Evolutionary conservation across 2,797 vertebrate genomes (phyloP), one percentile per base, ranked within the genome.

Genomic region (Poeciliopsis presidionis): DNA sequence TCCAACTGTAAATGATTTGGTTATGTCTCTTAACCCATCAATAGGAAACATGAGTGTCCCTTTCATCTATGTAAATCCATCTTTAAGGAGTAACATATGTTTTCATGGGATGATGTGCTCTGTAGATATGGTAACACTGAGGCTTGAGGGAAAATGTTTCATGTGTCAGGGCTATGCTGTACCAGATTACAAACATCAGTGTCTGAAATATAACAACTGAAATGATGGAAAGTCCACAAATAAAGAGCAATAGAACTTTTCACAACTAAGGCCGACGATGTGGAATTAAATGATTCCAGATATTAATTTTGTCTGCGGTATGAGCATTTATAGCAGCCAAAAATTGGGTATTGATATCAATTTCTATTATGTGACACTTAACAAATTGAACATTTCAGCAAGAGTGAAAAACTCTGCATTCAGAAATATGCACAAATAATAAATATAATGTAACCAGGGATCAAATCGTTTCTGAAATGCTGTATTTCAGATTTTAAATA

Each of bases 41-140:
- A 85, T 55, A 89, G 88, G 82, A 93, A 93, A 91, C 90, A 92
- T 55, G 77, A 87, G 76, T 57, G 87, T 67, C 63, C 83, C 70
- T 22, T 14, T 53, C 63, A 78, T 91, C 84, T 51, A 25, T 74
- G 76, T 77, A 46, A 2, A 81, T 78, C 80, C 47, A 25, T 81
- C 78, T 74, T 76, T 77, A 89, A 89, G 81, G 75, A 90, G 20
- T 73, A 88, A 82, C 92, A 87, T 65, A 63, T 86, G 84, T 87
- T 80, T 83, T 55, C 1, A 70, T 2, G 8, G n/a, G 43, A n/a
- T 1, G 73, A 78, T 74, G 30, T 70, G 28, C 41, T 76, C 57
- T 69, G 73, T 81, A 89, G 90, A 90, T 78, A 28, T 92, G 91
- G 90, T 43, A 91, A 78, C 79, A 78, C 75, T 90, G 79, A 84